Evolutionary conservation across 2,888 invertebrate species (phyloP).

Genomic region (Hetaerina titia): DNA sequence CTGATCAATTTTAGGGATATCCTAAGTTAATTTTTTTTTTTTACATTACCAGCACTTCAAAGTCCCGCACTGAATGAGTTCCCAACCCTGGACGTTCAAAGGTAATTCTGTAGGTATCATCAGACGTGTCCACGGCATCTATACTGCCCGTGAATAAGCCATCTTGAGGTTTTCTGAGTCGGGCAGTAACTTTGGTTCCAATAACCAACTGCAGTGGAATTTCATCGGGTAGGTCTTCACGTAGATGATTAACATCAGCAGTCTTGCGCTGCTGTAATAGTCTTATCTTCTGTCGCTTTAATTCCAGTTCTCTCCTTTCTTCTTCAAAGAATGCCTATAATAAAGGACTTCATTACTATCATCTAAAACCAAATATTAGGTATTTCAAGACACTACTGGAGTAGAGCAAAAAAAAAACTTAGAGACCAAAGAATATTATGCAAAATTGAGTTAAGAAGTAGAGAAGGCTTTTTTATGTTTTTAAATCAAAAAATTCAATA

Average conservation of each 20-base stretch:
- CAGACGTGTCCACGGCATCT: slow-evolving; percentile 96
- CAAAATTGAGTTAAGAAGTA: too few relatives aligned
- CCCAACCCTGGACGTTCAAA: slow-evolving; percentile 96
- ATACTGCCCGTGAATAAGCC: slow-evolving; percentile 96
- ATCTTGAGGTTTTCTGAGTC: slow-evolving; percentile 95
- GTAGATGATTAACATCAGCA: slow-evolving; percentile 85
- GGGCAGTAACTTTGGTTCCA: slow-evolving; percentile 95
- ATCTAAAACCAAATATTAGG: not conserved
- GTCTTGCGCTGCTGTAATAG: slow-evolving; percentile 95
- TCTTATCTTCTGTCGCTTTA: slow-evolving; percentile 94
- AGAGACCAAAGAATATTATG: too few relatives aligned
- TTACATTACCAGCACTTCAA: slow-evolving; percentile 87
- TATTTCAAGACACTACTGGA: too few relatives aligned
- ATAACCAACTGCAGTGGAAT: slow-evolving; percentile 96
- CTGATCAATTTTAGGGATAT: too few relatives aligned
- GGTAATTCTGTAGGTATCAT: slow-evolving; percentile 95
- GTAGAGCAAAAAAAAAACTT: too few relatives aligned
- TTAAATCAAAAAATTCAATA: too few relatives aligned
- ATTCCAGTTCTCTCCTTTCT: slow-evolving; percentile 93
- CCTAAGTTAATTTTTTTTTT: too few relatives aligned
- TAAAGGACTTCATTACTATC: not conserved
- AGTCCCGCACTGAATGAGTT: slow-evolving; percentile 97
- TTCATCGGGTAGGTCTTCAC: slow-evolving; percentile 95
- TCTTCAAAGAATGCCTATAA: slow-evolving; percentile 92
- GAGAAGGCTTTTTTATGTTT: too few relatives aligned